Conservation (phyloP, 2,113 vertebrate species). For the Sturnira hondurensis region DNA sequence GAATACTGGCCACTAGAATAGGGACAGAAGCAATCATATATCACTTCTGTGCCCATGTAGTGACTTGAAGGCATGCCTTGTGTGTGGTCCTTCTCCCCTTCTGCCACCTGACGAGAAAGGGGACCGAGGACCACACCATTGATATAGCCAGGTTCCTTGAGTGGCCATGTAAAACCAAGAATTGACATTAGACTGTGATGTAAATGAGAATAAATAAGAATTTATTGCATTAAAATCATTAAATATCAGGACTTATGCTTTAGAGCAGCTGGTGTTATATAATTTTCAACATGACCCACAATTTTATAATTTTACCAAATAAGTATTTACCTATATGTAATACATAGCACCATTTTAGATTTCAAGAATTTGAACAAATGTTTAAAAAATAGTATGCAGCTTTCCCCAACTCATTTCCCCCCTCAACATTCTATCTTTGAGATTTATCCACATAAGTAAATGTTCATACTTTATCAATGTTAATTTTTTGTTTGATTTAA, state of each 20-base stretch:
- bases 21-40: fast-evolving
- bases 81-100: background rate
- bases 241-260: background rate
- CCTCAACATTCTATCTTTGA: background rate
- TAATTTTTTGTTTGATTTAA: constrained; percentile 33
- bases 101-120: background rate
- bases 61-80: background rate
- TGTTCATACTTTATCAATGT: background rate
- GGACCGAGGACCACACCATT: background rate
- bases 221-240: background rate
- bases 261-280: background rate
- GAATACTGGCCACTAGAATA: fast-evolving
- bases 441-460: background rate
- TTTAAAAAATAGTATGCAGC: background rate
- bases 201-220: background rate
- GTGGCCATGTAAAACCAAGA: background rate
- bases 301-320: background rate
- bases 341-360: background rate
- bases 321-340: background rate
- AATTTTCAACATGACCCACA: background rate
- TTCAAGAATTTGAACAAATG: background rate
- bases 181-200: background rate
- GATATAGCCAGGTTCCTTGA: no score
- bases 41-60: background rate
- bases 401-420: background rate